Evolutionary conservation across 2,888 invertebrate species (phyloP).

Genomic region (Cheilosia grossa): DNA sequence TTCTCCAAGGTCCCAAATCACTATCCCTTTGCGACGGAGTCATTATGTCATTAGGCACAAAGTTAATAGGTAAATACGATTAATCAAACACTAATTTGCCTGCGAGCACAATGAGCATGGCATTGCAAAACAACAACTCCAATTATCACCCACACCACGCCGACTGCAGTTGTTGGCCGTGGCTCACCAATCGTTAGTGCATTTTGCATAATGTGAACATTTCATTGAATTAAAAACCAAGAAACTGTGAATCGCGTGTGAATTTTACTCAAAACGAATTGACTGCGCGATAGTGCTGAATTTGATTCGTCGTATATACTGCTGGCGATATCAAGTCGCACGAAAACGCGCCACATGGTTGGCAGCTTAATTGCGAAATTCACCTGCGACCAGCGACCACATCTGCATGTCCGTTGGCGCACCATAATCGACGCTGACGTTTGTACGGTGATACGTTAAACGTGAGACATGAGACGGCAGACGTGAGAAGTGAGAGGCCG

Average conservation of each 20-base stretch:
- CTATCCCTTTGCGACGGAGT: slow-evolving; percentile 20
- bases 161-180: not conserved
- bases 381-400: slow-evolving; percentile 2
- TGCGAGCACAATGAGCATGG: slow-evolving; percentile 25
- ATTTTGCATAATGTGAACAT: slow-evolving; percentile 53
- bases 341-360: not conserved
- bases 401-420: slow-evolving; percentile 55
- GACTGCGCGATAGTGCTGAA: slow-evolving; percentile 40
- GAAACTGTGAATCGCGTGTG: slow-evolving; percentile 61
- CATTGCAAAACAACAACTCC: slow-evolving; percentile 39
- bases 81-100: slow-evolving; percentile 69
- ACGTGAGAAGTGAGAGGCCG: not conserved
- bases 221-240: slow-evolving; percentile 68
- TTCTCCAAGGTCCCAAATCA: slow-evolving; percentile 53
- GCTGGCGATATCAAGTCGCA: slow-evolving; percentile 13
- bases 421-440: slow-evolving; percentile 60
- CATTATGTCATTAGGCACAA: slow-evolving; percentile 66
- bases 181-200: slow-evolving; percentile 50
- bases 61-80: slow-evolving; percentile 67
- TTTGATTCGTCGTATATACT: slow-evolving; percentile 40
- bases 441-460: too few species aligned
- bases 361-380: slow-evolving; percentile 34
- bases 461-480: too few species aligned
- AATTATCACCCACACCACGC: slow-evolving; percentile 61
- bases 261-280: slow-evolving; percentile 48